Base-by-base conservation (phyloP, 2,888 invertebrate genomes). In the Mimumesa dahlbomi region DNA sequence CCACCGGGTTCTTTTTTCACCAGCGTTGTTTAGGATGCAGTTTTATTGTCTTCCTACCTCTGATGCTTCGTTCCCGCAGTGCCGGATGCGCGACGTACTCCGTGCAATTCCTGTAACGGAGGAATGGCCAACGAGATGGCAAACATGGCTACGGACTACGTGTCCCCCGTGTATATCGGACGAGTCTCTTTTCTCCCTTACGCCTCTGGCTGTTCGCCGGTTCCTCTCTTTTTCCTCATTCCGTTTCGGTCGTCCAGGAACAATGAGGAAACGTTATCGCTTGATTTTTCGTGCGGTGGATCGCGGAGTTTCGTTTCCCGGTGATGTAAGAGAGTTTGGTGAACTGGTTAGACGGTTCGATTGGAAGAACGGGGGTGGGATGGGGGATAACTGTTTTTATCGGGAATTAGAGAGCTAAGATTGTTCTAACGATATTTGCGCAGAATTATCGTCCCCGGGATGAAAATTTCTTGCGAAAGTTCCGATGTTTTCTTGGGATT, bases 91-190 rank as follows among this genome's bases (percentile, higher is more conserved):
- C 52, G 63, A 67, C 62, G 67, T 67, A 68, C 70, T 58, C 58
- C 62, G 34, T 43, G 66, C 71, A 66, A 76, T 79, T 74, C 65
- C 63, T 64, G 58, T 34, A 62, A 43, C 46, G 42, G 29, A 66
- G 66, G 71, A 76, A 76, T 73, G 65, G 73, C 62, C 76, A 69
- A 79, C 65, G 74, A 72, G 79, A 76, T 79, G 74, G 76, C 76
- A 79, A 79, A 79, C 76, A 79, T 59, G 46, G 53, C 58, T 53
- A 25, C 56, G 56, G 43, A 34, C 53, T 64, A 72, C 61, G 68
- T 73, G 73, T 71, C 76, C 67, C 59, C 22, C 25, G 65, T 50
- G 70, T 64, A 73, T 67, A 66, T 69, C 52, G 64, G 45, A 16
- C 4, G 7, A 13, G 18, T 13, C 18, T 7, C 11, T 13, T n/a